Percentiles rank a stretch among this genome's conserved stretches.
These are phyloP conservation scores for Tenthredo mesomela DNA, from an alignment of 2,888 invertebrate genomes.

Conservation along the genomic window DNA sequence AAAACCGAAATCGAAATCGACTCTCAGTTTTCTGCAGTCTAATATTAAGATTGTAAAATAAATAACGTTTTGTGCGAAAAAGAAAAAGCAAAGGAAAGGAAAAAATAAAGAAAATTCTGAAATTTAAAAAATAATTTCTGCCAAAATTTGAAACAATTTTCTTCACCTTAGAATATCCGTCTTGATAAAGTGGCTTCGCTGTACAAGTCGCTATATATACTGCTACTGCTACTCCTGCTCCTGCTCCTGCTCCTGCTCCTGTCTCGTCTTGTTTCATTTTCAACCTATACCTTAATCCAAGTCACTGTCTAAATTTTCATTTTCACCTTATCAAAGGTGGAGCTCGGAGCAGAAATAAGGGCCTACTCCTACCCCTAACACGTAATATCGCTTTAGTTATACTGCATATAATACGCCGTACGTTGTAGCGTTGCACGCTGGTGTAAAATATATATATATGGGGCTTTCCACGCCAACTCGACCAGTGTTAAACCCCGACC, in stretches of 20 bases:
- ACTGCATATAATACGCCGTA: not conserved
- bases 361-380: not conserved
- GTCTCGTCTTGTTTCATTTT: slow-evolving; percentile 10
- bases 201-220: not conserved
- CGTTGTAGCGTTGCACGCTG: not conserved
- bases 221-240: not conserved
- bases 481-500: no score
- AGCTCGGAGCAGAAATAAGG: not conserved
- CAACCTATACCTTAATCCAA: not conserved
- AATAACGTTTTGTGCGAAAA: not conserved
- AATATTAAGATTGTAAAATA: no score
- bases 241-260: not conserved
- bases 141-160: slow-evolving; percentile 16
- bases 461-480: no score
- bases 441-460: no score
- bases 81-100: not conserved
- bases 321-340: slow-evolving; percentile 31
- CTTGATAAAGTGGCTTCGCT: slow-evolving; percentile 3
- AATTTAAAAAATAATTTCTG: slow-evolving; percentile 1
- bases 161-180: not conserved
- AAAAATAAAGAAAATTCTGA: not conserved
- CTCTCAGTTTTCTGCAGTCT: no score
- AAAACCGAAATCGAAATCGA: no score
- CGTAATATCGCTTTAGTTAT: not conserved
- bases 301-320: slow-evolving; percentile 41